These are phyloP conservation scores for Coecobrya sp. DNA, from an alignment of 2,888 invertebrate genomes.

Conservation along the genomic window DNA sequence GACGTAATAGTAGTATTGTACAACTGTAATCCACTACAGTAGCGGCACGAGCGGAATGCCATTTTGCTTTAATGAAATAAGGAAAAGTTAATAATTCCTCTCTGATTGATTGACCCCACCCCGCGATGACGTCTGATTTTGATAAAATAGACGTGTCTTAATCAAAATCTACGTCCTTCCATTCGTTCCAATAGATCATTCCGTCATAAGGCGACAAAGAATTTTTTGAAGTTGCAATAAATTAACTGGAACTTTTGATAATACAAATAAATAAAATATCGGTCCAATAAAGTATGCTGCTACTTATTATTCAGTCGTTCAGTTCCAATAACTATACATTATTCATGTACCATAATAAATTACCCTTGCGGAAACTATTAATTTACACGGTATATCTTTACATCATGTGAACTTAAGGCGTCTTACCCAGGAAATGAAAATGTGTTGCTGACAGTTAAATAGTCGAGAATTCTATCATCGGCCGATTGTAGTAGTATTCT, in stretches of 20 bases:
- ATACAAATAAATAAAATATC: background rate
- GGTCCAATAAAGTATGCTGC: background rate
- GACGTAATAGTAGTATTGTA: too few relatives aligned
- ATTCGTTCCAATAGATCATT: background rate
- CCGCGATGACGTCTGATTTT: too few relatives aligned
- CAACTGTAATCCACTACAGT: too few relatives aligned
- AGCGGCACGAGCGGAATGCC: too few relatives aligned
- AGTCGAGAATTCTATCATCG: background rate
- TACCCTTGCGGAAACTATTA: constrained; percentile 15
- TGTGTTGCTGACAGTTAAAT: constrained; percentile 65
- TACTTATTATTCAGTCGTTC: background rate
- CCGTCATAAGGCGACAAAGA: background rate
- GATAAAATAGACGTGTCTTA: too few relatives aligned
- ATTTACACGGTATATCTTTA: background rate
- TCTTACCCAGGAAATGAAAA: constrained; percentile 54
- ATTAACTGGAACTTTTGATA: too few relatives aligned
- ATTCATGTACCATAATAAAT: constrained; percentile 41
- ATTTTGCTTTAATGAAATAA: too few relatives aligned
- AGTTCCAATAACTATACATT: background rate
- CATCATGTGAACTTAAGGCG: background rate
- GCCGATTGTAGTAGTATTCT: too few relatives aligned
- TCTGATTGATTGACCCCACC: too few relatives aligned
- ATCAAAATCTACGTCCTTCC: background rate
- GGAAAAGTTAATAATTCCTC: too few relatives aligned
- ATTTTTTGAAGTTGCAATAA: too few relatives aligned